Evolutionary conservation across 2,113 vertebrate species (phyloP), one percentile per base, ranked within the genome.

Genomic region (Rhabdornis inornatus): DNA sequence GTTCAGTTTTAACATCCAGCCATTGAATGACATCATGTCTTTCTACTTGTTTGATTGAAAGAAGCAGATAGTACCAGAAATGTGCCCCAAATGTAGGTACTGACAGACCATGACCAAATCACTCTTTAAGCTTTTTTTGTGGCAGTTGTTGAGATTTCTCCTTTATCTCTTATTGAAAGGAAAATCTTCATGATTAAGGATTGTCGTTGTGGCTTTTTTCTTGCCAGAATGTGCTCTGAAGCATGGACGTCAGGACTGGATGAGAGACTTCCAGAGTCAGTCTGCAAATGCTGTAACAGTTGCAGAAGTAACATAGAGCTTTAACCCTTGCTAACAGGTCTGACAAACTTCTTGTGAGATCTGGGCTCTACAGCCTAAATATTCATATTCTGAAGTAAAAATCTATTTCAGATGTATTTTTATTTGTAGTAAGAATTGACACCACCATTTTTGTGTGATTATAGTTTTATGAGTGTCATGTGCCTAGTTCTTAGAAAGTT

Each of bases 181-280:
- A 65, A 63, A 42, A 35, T 14, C 37, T 66, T 68, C 10, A 40
- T 7, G 11, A 40, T 18, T 40, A 66, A 50, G 22, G 4, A 49
- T 69, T 49, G 19, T 14, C 13, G 4, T 60, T 45, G n/a, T 0
- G 0, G 11, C 0, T 15, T 10, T 42, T 70, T 39, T 27, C 40
- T 87, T 59, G 3, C 5, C 11, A 30, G 33, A 40, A n/a, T 37
- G 7, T 68, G 5, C 16, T 53, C 33, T 65, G 45, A 79, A 53
- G 20, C 1, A 1, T 20, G 82, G 22, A 49, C 4, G 24, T 89
- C 70, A 76, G 70, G 40, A 83, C 49, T 64, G 44, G 37, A 84
- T 49, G n/a, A 91, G 81, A 87, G 39, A 69, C 18, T 90, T 75
- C 30, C 31, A 57, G 42, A 37, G 28, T 85, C 21, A 35, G 11